Conservation (phyloP, 2,888 invertebrate genomes). For the Rosalia funebris region DNA sequence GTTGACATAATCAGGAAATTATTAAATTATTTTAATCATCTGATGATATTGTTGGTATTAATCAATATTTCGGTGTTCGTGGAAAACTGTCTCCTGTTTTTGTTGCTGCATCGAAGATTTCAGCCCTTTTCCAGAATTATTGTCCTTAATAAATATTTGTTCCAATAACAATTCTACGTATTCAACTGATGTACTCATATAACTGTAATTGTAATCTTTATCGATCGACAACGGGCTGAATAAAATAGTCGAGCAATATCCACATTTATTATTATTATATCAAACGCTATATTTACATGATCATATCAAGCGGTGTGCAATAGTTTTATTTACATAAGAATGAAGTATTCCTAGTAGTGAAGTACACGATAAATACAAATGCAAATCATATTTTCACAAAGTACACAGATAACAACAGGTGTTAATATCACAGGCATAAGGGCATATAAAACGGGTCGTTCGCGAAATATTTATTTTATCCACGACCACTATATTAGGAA, state of each 20-base stretch:
- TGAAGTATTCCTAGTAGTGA: conserved; percentile 6
- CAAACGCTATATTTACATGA: neutral
- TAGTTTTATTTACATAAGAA: conserved; percentile 2
- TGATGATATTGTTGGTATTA: too few species aligned
- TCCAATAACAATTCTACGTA: too few species aligned
- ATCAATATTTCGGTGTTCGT: too few species aligned
- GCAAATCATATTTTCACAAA: neutral
- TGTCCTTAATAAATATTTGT: too few species aligned
- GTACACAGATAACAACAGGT: conserved; percentile 6
- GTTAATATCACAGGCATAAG: conserved; percentile 6
- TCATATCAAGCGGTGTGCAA: neutral
- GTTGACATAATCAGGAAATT: too few species aligned
- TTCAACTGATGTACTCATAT: too few species aligned
- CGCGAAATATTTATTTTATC: neutral
- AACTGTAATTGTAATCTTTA: too few species aligned
- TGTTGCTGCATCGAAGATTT: too few species aligned
- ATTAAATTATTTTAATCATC: too few species aligned
- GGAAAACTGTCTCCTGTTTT: too few species aligned
- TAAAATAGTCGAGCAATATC: neutral
- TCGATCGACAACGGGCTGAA: neutral
- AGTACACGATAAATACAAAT: neutral
- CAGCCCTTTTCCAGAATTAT: too few species aligned
- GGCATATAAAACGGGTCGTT: neutral
- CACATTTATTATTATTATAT: neutral
- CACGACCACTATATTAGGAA: too few species aligned